phyloP scores from a whole-genome alignment of 2,113 vertebrate species.

The Spilogale gracilis region DNA sequence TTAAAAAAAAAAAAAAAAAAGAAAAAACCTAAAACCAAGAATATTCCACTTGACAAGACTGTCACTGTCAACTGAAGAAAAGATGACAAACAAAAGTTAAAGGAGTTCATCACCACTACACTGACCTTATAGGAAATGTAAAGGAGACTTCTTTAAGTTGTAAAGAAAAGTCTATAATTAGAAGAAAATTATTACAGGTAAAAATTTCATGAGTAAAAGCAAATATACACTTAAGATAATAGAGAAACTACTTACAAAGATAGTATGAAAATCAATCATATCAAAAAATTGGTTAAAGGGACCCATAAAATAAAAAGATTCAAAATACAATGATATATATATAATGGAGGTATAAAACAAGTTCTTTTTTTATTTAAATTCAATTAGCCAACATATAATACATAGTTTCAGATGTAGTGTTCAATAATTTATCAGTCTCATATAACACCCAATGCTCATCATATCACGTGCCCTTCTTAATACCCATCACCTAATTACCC shows the following conservation, averaged over 20 bases:
- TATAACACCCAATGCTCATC: too few relatives aligned
- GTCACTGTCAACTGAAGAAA: not conserved
- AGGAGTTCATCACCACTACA: not conserved
- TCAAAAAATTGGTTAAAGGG: not conserved
- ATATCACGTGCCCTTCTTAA: too few relatives aligned
- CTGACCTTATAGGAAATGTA: not conserved
- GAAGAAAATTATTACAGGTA: not conserved
- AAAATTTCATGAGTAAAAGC: not conserved
- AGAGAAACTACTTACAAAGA: not conserved
- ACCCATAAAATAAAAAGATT: not conserved
- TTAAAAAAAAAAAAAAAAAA: not conserved
- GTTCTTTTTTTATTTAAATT: not conserved
- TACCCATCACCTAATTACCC: too few relatives aligned
- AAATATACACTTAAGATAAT: not conserved
- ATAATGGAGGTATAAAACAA: not conserved
- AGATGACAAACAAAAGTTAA: not conserved
- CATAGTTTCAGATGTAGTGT: too few relatives aligned
- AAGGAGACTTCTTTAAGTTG: not conserved
- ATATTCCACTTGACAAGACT: not conserved
- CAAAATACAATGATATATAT: not conserved
- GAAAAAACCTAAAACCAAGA: not conserved
- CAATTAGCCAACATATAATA: too few relatives aligned
- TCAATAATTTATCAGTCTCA: too few relatives aligned
- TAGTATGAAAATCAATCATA: not conserved
- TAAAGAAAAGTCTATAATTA: not conserved